These are phyloP conservation scores for Tenrec ecaudatus DNA, from an alignment of 2,113 vertebrate genomes.

Conservation along the genomic window DNA sequence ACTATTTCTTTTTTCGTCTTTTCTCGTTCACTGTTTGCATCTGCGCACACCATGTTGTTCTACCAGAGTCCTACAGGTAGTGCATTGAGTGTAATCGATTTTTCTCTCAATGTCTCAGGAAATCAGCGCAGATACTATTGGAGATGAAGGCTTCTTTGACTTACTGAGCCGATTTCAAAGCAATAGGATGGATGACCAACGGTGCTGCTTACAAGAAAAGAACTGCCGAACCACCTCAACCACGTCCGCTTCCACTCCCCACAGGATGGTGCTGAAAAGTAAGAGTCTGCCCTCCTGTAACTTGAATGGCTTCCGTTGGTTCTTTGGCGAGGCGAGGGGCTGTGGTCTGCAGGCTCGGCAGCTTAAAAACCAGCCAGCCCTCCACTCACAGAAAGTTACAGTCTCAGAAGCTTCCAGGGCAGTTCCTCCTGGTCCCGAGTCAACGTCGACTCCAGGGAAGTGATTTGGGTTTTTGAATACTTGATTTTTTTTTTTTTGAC, in stretches of 20 bases:
- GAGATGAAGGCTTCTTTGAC: constrained; percentile 97
- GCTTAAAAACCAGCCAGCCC: too few relatives aligned
- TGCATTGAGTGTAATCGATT: neutral
- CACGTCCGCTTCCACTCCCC: constrained; percentile 84
- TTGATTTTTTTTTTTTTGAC: neutral
- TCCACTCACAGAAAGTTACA: too few relatives aligned
- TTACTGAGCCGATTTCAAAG: constrained; percentile 97
- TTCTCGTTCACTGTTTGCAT: neutral
- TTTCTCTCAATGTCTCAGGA: constrained; percentile 85
- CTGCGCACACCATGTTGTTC: neutral
- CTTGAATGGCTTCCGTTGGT: neutral
- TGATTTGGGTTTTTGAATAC: too few relatives aligned
- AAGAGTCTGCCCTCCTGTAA: constrained; percentile 29
- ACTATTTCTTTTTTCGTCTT: constrained; percentile 28
- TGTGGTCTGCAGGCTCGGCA: too few relatives aligned
- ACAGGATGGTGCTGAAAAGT: constrained; percentile 91
- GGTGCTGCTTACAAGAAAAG: constrained; percentile 91
- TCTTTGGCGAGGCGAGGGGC: too few relatives aligned
- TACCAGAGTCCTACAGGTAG: neutral
- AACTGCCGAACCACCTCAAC: constrained; percentile 81
- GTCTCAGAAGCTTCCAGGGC: too few relatives aligned
- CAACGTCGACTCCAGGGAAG: too few relatives aligned
- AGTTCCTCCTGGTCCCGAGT: too few relatives aligned
- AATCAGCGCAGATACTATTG: constrained; percentile 88
- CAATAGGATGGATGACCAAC: constrained; percentile 98